phyloP scores from a whole-genome alignment of 2,113 vertebrate species.

The Solea solea region DNA sequence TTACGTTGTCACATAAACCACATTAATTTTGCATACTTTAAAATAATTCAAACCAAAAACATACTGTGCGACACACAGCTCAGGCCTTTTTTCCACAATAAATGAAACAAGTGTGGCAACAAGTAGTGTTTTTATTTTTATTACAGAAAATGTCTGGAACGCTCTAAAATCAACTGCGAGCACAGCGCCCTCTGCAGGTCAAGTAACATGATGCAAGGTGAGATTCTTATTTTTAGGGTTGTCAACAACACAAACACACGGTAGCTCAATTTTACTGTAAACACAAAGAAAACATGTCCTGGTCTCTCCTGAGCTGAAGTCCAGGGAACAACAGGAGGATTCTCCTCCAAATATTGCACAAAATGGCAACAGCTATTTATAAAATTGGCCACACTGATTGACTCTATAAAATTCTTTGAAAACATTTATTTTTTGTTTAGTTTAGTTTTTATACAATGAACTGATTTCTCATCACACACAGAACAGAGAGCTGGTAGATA shows the following conservation, averaged over 20 bases:
- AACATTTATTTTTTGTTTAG: constrained; percentile 29
- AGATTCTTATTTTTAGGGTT: constrained; percentile 8
- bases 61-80: no score
- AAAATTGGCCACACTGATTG: constrained; percentile 68
- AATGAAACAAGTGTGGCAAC: constrained; percentile 11
- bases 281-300: constrained; percentile 23
- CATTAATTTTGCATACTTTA: no score
- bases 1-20: no score
- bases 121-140: constrained; percentile 52
- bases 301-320: constrained; percentile 29
- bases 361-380: constrained; percentile 56
- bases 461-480: constrained; percentile 77
- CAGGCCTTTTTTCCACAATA: background rate
- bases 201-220: constrained; percentile 17
- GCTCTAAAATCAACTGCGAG: constrained; percentile 7
- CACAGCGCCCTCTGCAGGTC: constrained; percentile 23
- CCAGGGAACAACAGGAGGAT: constrained; percentile 25
- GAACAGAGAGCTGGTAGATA: constrained; percentile 81
- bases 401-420: constrained; percentile 57
- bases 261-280: constrained; percentile 43
- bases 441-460: constrained; percentile 78
- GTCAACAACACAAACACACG: constrained; percentile 48
- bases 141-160: constrained; percentile 48
- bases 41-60: no score
- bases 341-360: constrained; percentile 68